Evolutionary conservation across 2,797 vertebrate genomes (phyloP).

Genomic region (Sciurus carolinensis): DNA sequence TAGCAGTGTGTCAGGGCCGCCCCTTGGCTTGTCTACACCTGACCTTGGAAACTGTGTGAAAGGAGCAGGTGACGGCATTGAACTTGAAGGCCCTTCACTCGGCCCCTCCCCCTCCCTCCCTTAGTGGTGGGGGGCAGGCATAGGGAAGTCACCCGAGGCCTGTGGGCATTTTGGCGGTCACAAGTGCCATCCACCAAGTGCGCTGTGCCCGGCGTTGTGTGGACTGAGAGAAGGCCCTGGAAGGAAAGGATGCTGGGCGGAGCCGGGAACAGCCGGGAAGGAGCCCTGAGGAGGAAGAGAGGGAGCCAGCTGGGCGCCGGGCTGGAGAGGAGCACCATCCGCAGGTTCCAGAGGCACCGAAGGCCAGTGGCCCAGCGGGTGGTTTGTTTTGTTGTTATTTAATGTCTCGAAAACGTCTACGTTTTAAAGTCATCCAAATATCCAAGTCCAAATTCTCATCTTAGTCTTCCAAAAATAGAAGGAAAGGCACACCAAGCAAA

Average conservation of each 20-base stretch:
- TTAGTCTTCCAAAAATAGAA: slow-evolving; percentile 44
- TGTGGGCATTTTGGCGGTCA: not conserved
- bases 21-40: not conserved
- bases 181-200: too few relatives aligned
- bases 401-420: not conserved
- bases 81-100: not conserved
- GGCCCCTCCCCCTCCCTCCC: not conserved
- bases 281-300: not conserved
- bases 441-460: not conserved
- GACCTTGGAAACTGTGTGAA: not conserved
- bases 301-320: too few relatives aligned
- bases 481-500: not conserved
- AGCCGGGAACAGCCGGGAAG: not conserved
- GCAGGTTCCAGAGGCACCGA: rapidly evolving
- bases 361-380: not conserved
- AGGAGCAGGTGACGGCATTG: not conserved
- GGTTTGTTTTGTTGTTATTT: not conserved
- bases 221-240: not conserved
- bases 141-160: not conserved
- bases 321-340: not conserved
- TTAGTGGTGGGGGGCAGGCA: not conserved
- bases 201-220: not conserved
- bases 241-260: not conserved
- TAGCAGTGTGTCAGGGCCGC: not conserved
- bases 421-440: not conserved